phyloP scores from a whole-genome alignment of 1,140 invertebrate species.

The Pemphigus obesinymphae region DNA sequence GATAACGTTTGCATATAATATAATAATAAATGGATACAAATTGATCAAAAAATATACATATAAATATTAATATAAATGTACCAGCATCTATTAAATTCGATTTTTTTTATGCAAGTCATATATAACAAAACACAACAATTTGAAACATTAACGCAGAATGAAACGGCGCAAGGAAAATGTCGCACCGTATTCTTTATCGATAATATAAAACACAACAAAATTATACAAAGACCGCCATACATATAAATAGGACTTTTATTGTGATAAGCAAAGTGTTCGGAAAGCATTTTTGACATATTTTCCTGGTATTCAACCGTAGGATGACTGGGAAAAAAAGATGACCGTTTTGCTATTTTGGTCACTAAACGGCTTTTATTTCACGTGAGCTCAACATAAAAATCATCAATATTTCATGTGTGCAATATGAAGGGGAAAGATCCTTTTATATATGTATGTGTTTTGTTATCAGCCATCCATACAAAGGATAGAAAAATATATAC shows the following conservation, averaged over 20 bases:
- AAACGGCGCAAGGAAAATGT: no score
- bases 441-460: constrained; percentile 15
- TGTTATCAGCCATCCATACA: background rate
- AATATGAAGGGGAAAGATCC: background rate
- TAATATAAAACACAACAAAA: background rate
- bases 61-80: no score
- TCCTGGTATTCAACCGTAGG: background rate
- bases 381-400: background rate
- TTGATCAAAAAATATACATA: no score
- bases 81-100: no score
- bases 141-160: no score
- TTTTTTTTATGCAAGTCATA: no score
- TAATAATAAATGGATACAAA: no score
- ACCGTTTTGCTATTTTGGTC: background rate
- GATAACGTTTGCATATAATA: no score
- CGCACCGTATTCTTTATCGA: no score
- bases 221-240: background rate
- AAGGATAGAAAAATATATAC: background rate
- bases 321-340: background rate
- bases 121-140: no score
- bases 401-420: constrained; percentile 17
- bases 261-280: background rate
- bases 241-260: background rate
- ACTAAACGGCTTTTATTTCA: background rate
- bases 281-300: constrained; percentile 16